Base-by-base conservation (phyloP, 2,113 vertebrate species). In the Noctilio leporinus region DNA sequence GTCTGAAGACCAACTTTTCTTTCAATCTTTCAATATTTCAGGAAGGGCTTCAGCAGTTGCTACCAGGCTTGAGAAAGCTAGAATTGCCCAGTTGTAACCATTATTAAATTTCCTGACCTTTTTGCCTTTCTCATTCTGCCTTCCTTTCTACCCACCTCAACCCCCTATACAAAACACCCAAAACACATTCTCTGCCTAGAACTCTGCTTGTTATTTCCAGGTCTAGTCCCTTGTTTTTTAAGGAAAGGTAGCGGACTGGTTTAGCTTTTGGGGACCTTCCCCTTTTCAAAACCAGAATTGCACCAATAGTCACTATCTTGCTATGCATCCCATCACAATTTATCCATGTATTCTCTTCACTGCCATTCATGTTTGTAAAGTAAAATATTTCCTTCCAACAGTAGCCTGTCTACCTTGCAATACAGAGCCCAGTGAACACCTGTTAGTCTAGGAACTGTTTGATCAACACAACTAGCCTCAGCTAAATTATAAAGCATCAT, bases 271-370 rank as follows among this genome's bases (percentile, higher is more conserved):
- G n/a, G 59, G 10, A 89, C 70, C 43, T 40, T 49, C 57, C 30
- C 40, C 4, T 86, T 89, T 92, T 16, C 88, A 86, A 83, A 55
- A 86, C 4, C 7, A 47, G 3, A 15, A n/a, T 0, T 51, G 3
- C 24, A n/a, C 15, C 0, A 17, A 83, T 14, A 28, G 20, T 51
- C 24, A 38, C 22, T 57, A 22, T 12, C 26, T 80, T 67, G 64
- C 11, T 35, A 24, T 26, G 7, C 2, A 5, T 7, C 0, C 6
- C 4, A 26, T n/a, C 35, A 53, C 4, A 35, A 15, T 51, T 38
- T 55, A 20, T 81, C 67, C 26, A 53, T 33, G 10, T 15, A 35
- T 87, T 89, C 47, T 59, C 45, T 65, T 2, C 45, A 43, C 22
- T 53, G 49, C 57, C 0, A 1, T 11, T 10, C 33, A 35, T 57